phyloP scores from a whole-genome alignment of 2,797 vertebrate species.

The Sebastes umbrosus region DNA sequence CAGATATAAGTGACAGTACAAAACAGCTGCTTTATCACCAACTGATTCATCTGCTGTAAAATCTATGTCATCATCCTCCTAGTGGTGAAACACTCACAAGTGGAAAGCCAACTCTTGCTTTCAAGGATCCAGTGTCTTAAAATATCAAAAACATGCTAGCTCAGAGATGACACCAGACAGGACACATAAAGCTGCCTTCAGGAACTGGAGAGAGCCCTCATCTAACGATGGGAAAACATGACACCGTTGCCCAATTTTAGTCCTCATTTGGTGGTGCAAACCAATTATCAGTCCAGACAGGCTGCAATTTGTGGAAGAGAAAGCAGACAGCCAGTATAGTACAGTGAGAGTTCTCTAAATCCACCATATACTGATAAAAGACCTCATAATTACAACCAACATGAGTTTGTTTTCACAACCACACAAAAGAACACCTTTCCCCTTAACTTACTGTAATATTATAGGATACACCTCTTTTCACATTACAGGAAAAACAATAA shows the following conservation, averaged over 20 bases:
- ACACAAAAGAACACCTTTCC: not conserved
- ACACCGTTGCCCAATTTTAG: not conserved
- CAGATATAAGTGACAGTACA: not conserved
- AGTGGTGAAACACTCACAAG: not conserved
- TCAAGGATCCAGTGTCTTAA: slow-evolving; percentile 42
- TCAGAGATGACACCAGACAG: slow-evolving; percentile 28
- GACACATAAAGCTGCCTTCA: slow-evolving; percentile 6
- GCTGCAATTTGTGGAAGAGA: not conserved
- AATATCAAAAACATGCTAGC: slow-evolving; percentile 49
- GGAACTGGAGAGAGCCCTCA: not conserved
- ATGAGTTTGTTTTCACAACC: slow-evolving; percentile 34
- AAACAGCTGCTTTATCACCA: not conserved
- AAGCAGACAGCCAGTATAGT: not conserved
- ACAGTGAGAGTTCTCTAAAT: not conserved
- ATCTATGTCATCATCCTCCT: not conserved
- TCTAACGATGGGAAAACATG: slow-evolving; percentile 5
- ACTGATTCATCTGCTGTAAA: not conserved
- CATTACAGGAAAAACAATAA: slow-evolving; percentile 36
- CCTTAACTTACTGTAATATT: not conserved
- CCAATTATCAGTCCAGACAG: slow-evolving; percentile 10
- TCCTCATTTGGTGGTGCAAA: slow-evolving; percentile 4
- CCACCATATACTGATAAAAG: not conserved
- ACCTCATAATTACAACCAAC: slow-evolving; percentile 19
- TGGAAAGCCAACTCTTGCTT: slow-evolving; percentile 23
- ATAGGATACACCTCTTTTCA: not conserved